Percentiles rank a stretch among this genome's conserved stretches.
Conservation (phyloP, 2,888 invertebrate genomes). For the Pseudococcus jackbeardsleyi region DNA sequence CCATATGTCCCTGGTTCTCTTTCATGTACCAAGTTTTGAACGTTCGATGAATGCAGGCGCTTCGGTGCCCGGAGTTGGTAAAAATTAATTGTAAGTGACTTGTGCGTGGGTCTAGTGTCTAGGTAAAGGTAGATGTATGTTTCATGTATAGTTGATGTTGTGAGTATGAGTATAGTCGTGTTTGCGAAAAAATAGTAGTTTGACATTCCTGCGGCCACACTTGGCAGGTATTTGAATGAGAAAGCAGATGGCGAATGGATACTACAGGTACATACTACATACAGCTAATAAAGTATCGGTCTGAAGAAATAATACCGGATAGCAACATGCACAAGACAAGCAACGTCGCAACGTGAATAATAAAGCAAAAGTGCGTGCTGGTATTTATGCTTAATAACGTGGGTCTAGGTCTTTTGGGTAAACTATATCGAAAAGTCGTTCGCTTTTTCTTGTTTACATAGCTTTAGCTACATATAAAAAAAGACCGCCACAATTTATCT, state of each 20-base stretch:
- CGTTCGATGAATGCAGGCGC: too few relatives aligned
- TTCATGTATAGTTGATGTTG: too few relatives aligned
- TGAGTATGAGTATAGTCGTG: not conserved
- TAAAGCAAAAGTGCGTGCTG: constrained; percentile 50
- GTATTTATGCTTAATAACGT: constrained; percentile 3
- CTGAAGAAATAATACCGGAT: constrained; percentile 27
- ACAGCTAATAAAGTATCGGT: too few relatives aligned
- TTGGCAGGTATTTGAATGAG: not conserved
- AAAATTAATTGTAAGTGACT: not conserved
- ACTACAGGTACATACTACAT: not conserved
- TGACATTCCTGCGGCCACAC: not conserved
- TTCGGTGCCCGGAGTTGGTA: too few relatives aligned
- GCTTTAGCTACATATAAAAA: not conserved
- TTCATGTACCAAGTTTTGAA: too few relatives aligned
- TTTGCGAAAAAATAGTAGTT: not conserved
- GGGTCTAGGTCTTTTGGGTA: not conserved
- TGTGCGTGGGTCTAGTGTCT: not conserved
- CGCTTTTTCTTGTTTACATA: not conserved
- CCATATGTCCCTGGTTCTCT: too few relatives aligned
- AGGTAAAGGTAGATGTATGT: too few relatives aligned
- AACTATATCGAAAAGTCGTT: constrained; percentile 3
- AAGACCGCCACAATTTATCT: constrained; percentile 10
- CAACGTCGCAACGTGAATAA: constrained; percentile 45
- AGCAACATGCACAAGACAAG: constrained; percentile 50
- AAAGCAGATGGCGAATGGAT: not conserved